Evolutionary conservation across 2,888 invertebrate species (phyloP), one percentile per base, ranked within the genome.

Genomic region (Atrina japonica): DNA sequence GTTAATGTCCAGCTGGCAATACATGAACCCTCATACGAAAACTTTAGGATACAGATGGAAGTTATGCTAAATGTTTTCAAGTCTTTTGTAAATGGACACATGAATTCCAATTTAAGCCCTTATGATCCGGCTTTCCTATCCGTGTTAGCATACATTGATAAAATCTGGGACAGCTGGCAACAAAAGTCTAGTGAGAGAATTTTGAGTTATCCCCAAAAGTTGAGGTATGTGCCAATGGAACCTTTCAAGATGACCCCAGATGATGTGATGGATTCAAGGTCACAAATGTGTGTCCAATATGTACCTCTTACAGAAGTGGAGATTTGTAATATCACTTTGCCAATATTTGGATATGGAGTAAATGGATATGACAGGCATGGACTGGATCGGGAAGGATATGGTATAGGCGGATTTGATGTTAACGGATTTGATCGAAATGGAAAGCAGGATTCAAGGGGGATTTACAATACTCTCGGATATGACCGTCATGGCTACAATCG

Each of bases 111-210:
- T 52, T 75, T 83, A 25, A 78, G 82, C 27, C 80, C 87, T 0
- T 89, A 88, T 74, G 90, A 90, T 74, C 90, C 90, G 3, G 63
- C 88, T 11, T 88, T 86, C 71, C 72, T 86, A 23, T 87, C 88
- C 14, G 81, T 85, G 11, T 77, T 85, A 70, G 88, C 90, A n/a
- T 89, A 83, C 69, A 80, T 89, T 56, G 90, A 90, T 71, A 86
- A 86, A 68, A 68, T 90, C 2, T 89, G 88, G 88, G 76, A 83
- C 71, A 81, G 83, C 5, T 90, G 90, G 90, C 83, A 85, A 63
- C 72, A 76, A 25, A 80, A 78, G 45, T 80, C 87, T 64, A 75
- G 80, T 16, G 79, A 83, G 49, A 81, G 84, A n/a, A 53, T 85
- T 0, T 71, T 82, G 9, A 61, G 64, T n/a, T 89, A 85, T 73